Conservation (phyloP, 2,113 vertebrate species). For the Lipophrys pholis region DNA sequence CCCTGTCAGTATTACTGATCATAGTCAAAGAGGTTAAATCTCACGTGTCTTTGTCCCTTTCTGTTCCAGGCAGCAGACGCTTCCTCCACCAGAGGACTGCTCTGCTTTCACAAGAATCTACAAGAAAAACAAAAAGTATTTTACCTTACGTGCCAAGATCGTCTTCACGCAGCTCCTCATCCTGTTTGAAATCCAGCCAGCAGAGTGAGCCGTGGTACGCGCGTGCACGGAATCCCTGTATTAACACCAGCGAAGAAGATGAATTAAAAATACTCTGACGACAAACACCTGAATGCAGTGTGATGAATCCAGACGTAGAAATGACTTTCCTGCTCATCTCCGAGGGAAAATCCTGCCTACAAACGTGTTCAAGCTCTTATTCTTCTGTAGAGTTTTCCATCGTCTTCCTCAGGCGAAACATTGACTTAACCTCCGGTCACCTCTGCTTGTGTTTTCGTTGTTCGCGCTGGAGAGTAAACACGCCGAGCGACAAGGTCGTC, state of each 20-base stretch:
- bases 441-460: neutral
- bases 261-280: neutral
- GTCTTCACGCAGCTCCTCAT: too few relatives aligned
- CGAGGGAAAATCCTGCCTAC: too few relatives aligned
- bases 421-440: neutral
- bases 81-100: neutral
- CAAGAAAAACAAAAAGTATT: too few relatives aligned
- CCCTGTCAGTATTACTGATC: too few relatives aligned
- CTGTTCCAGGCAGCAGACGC: neutral
- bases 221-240: neutral
- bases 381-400: too few relatives aligned
- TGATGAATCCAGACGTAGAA: too few relatives aligned
- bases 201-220: neutral
- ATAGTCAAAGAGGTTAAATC: too few relatives aligned
- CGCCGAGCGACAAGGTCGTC: neutral
- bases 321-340: too few relatives aligned
- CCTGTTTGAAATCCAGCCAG: neutral
- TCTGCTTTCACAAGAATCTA: neutral
- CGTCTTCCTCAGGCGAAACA: too few relatives aligned
- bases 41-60: neutral
- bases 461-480: constrained; percentile 12
- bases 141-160: too few relatives aligned
- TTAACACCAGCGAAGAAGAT: too few relatives aligned
- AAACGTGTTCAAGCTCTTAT: too few relatives aligned
- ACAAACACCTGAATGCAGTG: neutral